Conservation (phyloP, 2,888 invertebrate genomes). For the Leptura quadrifasciata region DNA sequence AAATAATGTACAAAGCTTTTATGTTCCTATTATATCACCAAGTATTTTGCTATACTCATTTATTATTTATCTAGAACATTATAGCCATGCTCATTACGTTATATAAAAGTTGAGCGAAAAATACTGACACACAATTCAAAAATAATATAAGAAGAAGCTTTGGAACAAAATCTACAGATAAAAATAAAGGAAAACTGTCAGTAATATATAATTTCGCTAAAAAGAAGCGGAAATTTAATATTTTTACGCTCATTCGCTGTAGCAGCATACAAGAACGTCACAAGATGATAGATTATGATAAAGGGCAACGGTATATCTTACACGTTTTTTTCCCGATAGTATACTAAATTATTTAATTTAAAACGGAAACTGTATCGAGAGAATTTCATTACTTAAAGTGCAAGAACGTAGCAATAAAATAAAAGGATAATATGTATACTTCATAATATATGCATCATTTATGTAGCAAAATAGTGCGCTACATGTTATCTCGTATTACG, state of each 20-base stretch:
- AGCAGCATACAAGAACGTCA: constrained; percentile 21
- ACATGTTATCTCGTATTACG: constrained; percentile 13
- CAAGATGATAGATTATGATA: constrained; percentile 27
- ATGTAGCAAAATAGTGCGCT: constrained; percentile 8
- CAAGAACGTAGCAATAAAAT: constrained; percentile 24
- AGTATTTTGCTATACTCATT: not conserved
- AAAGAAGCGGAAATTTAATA: constrained; percentile 44
- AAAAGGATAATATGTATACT: constrained; percentile 11
- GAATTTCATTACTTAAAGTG: constrained; percentile 30
- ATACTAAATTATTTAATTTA: constrained; percentile 33
- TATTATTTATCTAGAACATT: not conserved
- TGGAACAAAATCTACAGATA: not conserved
- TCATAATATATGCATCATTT: constrained; percentile 20
- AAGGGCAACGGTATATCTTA: constrained; percentile 13
- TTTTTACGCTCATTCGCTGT: constrained; percentile 2
- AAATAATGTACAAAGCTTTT: no score
- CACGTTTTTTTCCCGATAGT: constrained; percentile 15
- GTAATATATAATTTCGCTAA: constrained; percentile 2
- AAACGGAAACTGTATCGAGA: constrained; percentile 17
- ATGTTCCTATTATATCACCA: not conserved
- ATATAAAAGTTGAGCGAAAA: not conserved
- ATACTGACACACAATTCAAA: not conserved
- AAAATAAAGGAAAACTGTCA: constrained; percentile 7
- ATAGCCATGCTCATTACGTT: not conserved
- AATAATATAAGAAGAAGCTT: constrained; percentile 14